Conservation (phyloP, 1,140 invertebrate genomes). For the Homalodisca vitripennis region DNA sequence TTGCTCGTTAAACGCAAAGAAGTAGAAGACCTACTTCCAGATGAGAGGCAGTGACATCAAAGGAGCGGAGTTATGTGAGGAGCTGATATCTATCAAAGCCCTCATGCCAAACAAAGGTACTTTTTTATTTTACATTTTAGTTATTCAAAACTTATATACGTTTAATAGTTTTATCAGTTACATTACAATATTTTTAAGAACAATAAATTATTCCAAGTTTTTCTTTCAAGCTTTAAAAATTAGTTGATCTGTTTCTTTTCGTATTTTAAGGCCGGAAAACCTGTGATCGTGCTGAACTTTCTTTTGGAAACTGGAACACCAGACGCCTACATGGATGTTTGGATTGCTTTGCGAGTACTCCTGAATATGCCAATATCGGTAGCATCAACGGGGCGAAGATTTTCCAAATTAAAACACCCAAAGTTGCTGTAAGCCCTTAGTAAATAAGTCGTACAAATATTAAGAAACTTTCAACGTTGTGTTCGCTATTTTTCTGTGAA, state of each 20-base stretch:
- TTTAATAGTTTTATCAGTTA: neutral
- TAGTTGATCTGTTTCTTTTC: neutral
- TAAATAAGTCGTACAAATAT: no score
- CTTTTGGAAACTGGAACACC: neutral
- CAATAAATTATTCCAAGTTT: neutral
- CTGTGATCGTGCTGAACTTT: neutral
- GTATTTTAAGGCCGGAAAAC: neutral
- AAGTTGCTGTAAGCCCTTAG: no score
- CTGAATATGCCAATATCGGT: neutral
- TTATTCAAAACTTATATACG: neutral
- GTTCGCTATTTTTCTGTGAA: no score
- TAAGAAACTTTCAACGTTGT: no score
- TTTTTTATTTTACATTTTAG: slow-evolving; percentile 3
- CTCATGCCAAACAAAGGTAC: slow-evolving; percentile 9
- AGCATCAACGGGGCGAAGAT: neutral
- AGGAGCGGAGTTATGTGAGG: slow-evolving; percentile 9
- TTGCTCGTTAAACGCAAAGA: slow-evolving; percentile 9
- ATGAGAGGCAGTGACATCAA: neutral
- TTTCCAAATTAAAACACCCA: neutral
- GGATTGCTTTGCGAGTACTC: neutral
- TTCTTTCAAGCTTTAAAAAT: neutral
- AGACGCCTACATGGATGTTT: slow-evolving; percentile 5
- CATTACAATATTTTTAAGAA: neutral
- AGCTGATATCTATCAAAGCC: slow-evolving; percentile 19
- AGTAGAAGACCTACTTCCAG: slow-evolving; percentile 17